Evolutionary conservation across 2,113 vertebrate species (phyloP), one percentile per base, ranked within the genome.

Genomic region (Xiphophorus couchianus): DNA sequence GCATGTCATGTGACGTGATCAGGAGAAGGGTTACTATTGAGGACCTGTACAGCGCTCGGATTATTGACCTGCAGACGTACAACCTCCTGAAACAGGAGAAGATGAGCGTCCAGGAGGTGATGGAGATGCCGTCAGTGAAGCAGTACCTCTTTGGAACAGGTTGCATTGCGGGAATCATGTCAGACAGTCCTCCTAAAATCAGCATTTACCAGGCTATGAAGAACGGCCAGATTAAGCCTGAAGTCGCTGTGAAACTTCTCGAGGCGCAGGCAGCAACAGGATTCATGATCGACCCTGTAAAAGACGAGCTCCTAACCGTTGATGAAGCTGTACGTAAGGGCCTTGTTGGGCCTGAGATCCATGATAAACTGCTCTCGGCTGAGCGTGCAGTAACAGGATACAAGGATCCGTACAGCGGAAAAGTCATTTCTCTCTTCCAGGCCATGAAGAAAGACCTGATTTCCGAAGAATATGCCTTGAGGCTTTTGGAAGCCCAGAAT

Each of bases 191-290:
- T 66, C 93, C 95, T 84, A 96, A 93, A 1, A 89, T 98, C 54
- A 96, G 94, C 4, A 29, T 99, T 90, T 99, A 99, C 89, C 96
- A 98, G 90, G 96, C 97, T 0, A 95, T 99, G 89, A 97, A 96
- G 91, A 97, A 90, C 58, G 96, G 97, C 1, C 77, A 97, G 60
- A 90, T 99, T 42, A 95, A 84, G 17, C 81, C 96, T 0, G 97
- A 97, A 33, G 92, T 95, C 76, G 97, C 96, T 19, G 92, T 96
- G n/a, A 81, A 89, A 74, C 95, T 99, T n/a, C 91, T 99, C 44
- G 98, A 99, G 82, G 98, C 98, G 0, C 98, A 99, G 90, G 98
- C 97, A 0, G 97, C 98, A 83, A 99, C 98, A 0, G 98, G 98
- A 63, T 99, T 99, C 90, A 94, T 99, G 72, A 91, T 96, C 0